Evolutionary conservation across 2,113 vertebrate species (phyloP).

Genomic region (Mohoua ochrocephala): DNA sequence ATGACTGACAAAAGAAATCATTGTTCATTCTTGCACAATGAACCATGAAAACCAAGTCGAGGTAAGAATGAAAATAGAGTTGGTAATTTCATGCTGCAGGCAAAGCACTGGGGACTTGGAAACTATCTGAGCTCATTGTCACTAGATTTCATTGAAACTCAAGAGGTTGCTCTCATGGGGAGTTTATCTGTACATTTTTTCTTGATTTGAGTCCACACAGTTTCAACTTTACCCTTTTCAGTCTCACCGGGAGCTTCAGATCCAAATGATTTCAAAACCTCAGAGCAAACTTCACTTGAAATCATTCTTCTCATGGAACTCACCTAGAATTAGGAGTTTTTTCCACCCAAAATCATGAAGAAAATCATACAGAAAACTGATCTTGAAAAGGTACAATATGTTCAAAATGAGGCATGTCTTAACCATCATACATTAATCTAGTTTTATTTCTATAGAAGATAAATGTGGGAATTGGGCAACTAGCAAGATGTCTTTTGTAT

Average conservation of each 20-base stretch:
- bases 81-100: conserved; percentile 44
- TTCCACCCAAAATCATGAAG: background rate
- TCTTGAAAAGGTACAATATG: background rate
- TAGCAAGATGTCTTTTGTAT: background rate
- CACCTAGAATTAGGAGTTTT: background rate
- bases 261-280: background rate
- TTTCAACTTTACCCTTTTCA: conserved; percentile 29
- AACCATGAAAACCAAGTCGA: conserved; percentile 68
- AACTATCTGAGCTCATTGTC: conserved; percentile 35
- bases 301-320: background rate
- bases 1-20: conserved; percentile 71
- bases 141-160: conserved; percentile 35
- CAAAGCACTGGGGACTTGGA: conserved; percentile 24
- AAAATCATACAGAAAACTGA: background rate
- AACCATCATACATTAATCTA: background rate
- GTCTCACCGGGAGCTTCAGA: conserved; percentile 15
- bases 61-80: conserved; percentile 51
- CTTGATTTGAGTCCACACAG: background rate
- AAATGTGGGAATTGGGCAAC: background rate
- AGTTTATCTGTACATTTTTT: conserved; percentile 25
- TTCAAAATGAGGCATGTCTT: background rate
- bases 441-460: background rate
- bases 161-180: background rate
- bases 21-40: conserved; percentile 67
- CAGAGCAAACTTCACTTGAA: background rate